Conservation (phyloP, 2,113 vertebrate genomes). For the Ginglymostoma cirratum region DNA sequence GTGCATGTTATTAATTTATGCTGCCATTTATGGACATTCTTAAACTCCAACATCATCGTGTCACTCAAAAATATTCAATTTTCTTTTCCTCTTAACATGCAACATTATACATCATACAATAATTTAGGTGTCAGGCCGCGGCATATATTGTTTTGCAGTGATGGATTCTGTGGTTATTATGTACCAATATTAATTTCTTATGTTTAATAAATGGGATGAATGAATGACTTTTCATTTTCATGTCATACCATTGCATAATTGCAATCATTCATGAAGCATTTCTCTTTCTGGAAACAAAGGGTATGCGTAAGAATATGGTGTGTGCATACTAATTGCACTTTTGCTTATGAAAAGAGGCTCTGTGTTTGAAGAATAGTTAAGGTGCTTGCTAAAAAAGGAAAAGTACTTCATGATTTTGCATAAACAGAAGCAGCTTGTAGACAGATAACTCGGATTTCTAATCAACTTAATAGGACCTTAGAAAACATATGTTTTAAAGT, state of each 20-base stretch:
- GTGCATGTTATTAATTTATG: not conserved
- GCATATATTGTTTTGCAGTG: not conserved
- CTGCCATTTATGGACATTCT: not conserved
- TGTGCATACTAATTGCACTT: not conserved
- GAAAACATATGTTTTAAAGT: not conserved
- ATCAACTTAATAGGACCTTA: not conserved
- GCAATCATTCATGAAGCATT: not conserved
- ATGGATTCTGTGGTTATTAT: conserved; percentile 18
- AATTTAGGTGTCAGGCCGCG: not conserved
- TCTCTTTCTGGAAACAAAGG: not conserved
- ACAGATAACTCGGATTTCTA: not conserved
- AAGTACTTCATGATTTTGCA: not conserved
- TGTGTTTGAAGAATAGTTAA: not conserved
- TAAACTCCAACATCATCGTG: not conserved
- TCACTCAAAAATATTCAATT: not conserved
- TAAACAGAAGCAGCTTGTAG: not conserved
- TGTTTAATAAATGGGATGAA: conserved; percentile 14
- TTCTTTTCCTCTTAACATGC: not conserved
- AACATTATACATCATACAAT: not conserved
- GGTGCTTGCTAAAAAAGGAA: not conserved
- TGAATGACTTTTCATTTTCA: not conserved
- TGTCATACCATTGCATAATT: conserved; percentile 2
- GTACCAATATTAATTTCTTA: conserved; percentile 4
- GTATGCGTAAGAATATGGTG: not conserved
- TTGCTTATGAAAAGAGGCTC: not conserved